Base-by-base conservation (phyloP, 2,888 invertebrate genomes). In the Drosophila imparisetae region DNA sequence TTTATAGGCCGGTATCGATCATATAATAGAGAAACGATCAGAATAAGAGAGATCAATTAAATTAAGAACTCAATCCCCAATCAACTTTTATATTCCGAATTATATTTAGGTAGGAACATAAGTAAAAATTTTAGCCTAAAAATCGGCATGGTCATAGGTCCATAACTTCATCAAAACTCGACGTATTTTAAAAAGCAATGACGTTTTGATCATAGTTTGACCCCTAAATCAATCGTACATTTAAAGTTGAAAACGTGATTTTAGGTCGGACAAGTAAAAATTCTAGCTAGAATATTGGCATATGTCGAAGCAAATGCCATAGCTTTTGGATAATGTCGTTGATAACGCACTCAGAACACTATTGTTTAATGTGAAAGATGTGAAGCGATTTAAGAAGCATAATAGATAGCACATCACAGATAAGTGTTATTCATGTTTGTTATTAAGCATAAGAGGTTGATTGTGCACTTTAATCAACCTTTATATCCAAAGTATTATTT, bases 401-500 rank as follows among this genome's bases (percentile, higher is more conserved):
- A 45, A 21, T 21, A 42, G 42, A 21, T n/a, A n/a, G n/a, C n/a
- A n/a, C n/a, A n/a, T n/a, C n/a, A n/a, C n/a, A n/a, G n/a, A n/a
- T n/a, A n/a, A n/a, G n/a, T n/a, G n/a, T n/a, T n/a, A n/a, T n/a
- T 36, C 1, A 21, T 4, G 13, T 21, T 4, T 45, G 7, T 7
- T 27, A n/a, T 13, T 36, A 48, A 27, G 55, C 27, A 21, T 10
- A 13, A 11, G 10, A n/a, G 30, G 60, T 42, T 45, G 24, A 60
- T 48, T 73, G 27, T 49, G 24, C 27, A 18, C 10, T 30, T 21
- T 54, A 49, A 21, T 36, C 45, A 52, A 57, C 24, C 13, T 42
- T 11, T 55, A 55, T 21, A 60, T 77, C 24, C n/a, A n/a, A 65
- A 54, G n/a, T 36, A 52, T 50, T 59, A 54, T 42, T 40, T 15